Evolutionary conservation across 2,888 invertebrate species (phyloP).

Genomic region (Argyra leucocephala): DNA sequence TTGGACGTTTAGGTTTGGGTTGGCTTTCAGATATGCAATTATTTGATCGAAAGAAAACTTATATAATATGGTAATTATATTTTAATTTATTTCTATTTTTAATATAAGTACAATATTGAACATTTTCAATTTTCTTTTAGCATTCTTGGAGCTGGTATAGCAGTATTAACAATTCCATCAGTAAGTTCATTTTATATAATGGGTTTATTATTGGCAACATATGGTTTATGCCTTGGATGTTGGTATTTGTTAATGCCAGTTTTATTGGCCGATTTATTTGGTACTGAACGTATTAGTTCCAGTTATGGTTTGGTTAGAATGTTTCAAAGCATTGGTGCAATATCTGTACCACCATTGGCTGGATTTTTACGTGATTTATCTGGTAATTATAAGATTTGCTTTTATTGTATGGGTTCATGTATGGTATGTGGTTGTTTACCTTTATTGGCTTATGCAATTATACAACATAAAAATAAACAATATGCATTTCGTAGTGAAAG

Average conservation of each 20-base stretch:
- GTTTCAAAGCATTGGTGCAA: constrained; percentile 66
- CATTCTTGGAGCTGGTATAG: constrained; percentile 58
- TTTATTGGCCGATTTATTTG: constrained; percentile 62
- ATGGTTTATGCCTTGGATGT: constrained; percentile 64
- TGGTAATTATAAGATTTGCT: constrained; percentile 61
- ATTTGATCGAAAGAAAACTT: constrained; percentile 61
- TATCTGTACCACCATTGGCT: constrained; percentile 62
- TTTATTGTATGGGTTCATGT: constrained; percentile 67
- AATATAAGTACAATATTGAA: constrained; percentile 13
- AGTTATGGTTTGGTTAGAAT: constrained; percentile 65
- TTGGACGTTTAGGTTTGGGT: constrained; percentile 61
- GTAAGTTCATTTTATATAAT: constrained; percentile 56
- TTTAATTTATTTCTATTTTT: constrained; percentile 9
- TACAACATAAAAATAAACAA: constrained; percentile 33
- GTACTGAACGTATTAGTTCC: constrained; percentile 63
- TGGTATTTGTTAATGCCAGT: constrained; percentile 70
- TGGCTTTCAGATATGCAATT: constrained; percentile 63
- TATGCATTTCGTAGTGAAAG: constrained; percentile 35
- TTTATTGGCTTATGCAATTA: constrained; percentile 46
- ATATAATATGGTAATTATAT: constrained; percentile 54
- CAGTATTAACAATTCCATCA: constrained; percentile 58
- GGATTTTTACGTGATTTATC: constrained; percentile 59
- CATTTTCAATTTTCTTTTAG: constrained; percentile 39
- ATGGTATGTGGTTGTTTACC: constrained; percentile 64
- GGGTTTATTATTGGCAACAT: constrained; percentile 56